These are phyloP conservation scores for Protobothrops flavoviridis DNA, from an alignment of 2,113 vertebrate species.

Conservation along the genomic window DNA sequence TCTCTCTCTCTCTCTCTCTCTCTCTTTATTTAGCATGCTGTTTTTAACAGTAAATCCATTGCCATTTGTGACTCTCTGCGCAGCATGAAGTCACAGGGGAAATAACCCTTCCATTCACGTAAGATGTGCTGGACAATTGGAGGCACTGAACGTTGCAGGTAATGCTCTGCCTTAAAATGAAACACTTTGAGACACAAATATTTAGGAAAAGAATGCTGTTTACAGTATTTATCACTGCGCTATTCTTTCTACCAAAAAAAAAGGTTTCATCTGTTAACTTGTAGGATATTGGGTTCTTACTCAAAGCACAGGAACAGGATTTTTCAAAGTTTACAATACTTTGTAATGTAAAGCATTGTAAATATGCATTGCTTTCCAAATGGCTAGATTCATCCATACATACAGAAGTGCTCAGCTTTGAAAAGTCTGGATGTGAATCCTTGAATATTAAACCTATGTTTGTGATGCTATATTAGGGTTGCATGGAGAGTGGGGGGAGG, in stretches of 20 bases:
- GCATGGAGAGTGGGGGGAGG: neutral
- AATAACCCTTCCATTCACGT: neutral
- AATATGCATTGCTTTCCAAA: no score
- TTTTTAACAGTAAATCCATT: neutral
- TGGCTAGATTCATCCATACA: neutral
- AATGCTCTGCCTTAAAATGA: neutral
- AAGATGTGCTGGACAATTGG: neutral
- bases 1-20: no score
- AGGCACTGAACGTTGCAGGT: neutral
- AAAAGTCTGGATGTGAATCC: neutral
- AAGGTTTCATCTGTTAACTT: neutral
- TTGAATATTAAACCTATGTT: neutral
- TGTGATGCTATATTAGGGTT: neutral
- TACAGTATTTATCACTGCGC: neutral
- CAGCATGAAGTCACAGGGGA: neutral
- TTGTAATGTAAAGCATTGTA: no score
- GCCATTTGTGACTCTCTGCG: neutral
- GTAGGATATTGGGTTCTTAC: neutral
- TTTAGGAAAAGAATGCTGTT: neutral
- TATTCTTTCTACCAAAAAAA: neutral
- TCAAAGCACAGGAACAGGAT: neutral
- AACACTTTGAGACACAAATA: neutral
- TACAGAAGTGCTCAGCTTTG: neutral
- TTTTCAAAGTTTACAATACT: neutral
- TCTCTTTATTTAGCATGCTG: neutral